Base-by-base conservation (phyloP, 2,113 vertebrate genomes). In the Rhizomys pruinosus region DNA sequence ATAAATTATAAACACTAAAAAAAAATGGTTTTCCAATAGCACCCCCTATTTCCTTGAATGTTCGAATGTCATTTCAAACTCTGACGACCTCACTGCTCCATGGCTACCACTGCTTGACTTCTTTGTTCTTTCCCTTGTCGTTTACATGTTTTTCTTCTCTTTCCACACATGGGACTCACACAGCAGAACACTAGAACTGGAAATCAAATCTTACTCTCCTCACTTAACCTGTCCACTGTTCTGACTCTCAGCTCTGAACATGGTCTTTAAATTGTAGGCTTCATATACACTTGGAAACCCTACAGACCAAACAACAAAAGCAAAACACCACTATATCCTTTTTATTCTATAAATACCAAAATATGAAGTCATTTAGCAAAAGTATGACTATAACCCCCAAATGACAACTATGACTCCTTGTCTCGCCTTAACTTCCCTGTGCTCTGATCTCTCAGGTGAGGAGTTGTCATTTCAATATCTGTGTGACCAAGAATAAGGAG, bases 321-420 rank as follows among this genome's bases (percentile, higher is more conserved):
- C 29, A 4, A 55, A 44, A 10, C n/a, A n/a, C n/a, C n/a, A 81
- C 19, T 73, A 93, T 78, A 52, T 72, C 8, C 52, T 90, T 84
- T n/a, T 93, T 32, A 29, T 84, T 89, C 91, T 66, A 78, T 42
- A 87, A 96, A 91, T 12, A 16, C 20, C 44, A 74, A 88, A 12
- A 64, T 64, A 73, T 7, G 27, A 69, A 93, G 47, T 91, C 34
- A 90, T 8, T 73, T 3, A 73, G 42, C 77, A 84, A 95, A 94
- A 19, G 7, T 85, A 61, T 59, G 25, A 87, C 27, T 74, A 63
- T 57, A 89, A 96, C 27, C n/a, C 42, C 86, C 25, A 64, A 89
- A 95, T 25, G 39, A 32, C 66, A 87, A 80, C 15, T 76, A 20
- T 23, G 81, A 69, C 22, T 64, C 19, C 8, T 59, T 59, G 59